These are phyloP conservation scores for Lacerta agilis DNA, from an alignment of 2,797 vertebrate genomes.

Conservation along the genomic window DNA sequence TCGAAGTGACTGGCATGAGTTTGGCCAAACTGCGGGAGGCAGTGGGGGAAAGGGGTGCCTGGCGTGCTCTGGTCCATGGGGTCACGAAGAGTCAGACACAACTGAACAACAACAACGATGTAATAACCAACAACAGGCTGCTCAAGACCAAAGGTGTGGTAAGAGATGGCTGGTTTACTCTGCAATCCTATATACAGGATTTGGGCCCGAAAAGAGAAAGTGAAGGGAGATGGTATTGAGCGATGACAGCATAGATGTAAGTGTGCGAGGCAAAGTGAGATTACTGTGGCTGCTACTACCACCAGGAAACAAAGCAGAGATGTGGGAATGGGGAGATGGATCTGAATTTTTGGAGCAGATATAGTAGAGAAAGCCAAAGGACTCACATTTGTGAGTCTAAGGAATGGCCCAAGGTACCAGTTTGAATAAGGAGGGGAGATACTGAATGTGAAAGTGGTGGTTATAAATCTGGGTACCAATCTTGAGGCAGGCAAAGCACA, in stretches of 20 bases:
- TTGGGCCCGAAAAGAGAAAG: not conserved
- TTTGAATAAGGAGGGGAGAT: not conserved
- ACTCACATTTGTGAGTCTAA: not conserved
- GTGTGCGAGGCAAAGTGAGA: not conserved
- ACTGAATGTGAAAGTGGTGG: not conserved
- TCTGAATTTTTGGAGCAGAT: not conserved
- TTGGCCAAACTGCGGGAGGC: too few relatives aligned
- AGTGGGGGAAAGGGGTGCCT: too few relatives aligned
- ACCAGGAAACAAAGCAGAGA: not conserved
- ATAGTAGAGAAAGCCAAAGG: not conserved
- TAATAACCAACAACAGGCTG: too few relatives aligned
- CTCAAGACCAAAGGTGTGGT: too few relatives aligned
- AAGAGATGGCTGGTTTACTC: too few relatives aligned
- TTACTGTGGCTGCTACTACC: not conserved
- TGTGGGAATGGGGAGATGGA: not conserved
- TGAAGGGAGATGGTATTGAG: not conserved
- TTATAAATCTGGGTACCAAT: not conserved
- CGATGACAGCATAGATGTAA: not conserved
- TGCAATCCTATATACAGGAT: not conserved
- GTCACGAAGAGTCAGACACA: too few relatives aligned
- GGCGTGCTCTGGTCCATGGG: too few relatives aligned
- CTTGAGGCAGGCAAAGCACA: not conserved
- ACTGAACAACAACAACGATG: too few relatives aligned
- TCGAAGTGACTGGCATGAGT: too few relatives aligned
- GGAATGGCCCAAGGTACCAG: not conserved